Evolutionary conservation across 2,888 invertebrate genomes (phyloP).

Genomic region (Gryllus longicercus): DNA sequence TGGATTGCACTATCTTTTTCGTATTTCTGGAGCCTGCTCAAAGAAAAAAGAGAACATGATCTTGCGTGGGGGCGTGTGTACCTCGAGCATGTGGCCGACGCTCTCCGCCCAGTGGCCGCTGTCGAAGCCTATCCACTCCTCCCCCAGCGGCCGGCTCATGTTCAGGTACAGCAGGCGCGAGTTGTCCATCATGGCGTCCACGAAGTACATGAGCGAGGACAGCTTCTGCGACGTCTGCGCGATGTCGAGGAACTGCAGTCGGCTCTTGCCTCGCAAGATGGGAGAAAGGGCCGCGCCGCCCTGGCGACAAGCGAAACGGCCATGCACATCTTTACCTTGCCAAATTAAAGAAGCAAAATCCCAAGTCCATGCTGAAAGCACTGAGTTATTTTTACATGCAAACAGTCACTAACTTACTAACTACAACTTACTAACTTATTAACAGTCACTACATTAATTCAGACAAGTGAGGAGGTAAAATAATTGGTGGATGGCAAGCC

Average conservation of each 20-base stretch:
- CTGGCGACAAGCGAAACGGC: slow-evolving; percentile 37
- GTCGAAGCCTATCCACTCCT: slow-evolving; percentile 42
- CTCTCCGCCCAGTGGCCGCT: slow-evolving; percentile 43
- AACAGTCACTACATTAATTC: too few relatives aligned
- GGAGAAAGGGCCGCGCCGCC: slow-evolving; percentile 54
- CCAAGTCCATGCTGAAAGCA: too few relatives aligned
- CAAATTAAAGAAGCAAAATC: too few relatives aligned
- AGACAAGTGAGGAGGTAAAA: too few relatives aligned
- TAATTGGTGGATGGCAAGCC: too few relatives aligned
- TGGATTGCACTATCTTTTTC: too few relatives aligned
- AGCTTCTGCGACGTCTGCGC: slow-evolving; percentile 58
- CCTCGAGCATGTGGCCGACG: slow-evolving; percentile 46
- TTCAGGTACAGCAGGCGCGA: slow-evolving; percentile 46
- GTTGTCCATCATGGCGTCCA: slow-evolving; percentile 48
- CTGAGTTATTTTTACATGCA: too few relatives aligned
- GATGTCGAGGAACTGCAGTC: slow-evolving; percentile 54
- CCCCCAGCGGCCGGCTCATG: slow-evolving; percentile 47
- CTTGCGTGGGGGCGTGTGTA: slow-evolving; percentile 35
- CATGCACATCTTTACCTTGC: too few relatives aligned
- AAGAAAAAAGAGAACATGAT: neutral
- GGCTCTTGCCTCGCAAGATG: slow-evolving; percentile 50
- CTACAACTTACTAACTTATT: too few relatives aligned
- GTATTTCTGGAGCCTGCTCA: too few relatives aligned
- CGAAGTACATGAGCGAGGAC: slow-evolving; percentile 53
- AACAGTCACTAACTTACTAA: too few relatives aligned